Percentiles rank a stretch among this genome's conserved stretches.
These are phyloP conservation scores for Mormyrops boulengeri DNA, from an alignment of 2,797 vertebrate genomes.

Conservation along the genomic window DNA sequence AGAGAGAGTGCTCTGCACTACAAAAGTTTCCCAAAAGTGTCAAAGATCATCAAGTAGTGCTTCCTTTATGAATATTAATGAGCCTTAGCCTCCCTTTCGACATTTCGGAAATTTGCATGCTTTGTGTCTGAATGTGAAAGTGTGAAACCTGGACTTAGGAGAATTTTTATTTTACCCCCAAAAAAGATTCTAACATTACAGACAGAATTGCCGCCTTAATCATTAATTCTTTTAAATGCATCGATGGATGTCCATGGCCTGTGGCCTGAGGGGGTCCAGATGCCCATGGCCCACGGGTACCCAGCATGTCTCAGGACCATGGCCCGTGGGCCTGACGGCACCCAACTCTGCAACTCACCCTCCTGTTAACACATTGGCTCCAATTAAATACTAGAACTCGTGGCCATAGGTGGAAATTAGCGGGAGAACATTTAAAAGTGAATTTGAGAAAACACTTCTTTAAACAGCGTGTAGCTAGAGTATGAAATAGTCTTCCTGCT, in stretches of 20 bases:
- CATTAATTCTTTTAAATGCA: neutral
- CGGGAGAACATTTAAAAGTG: too few relatives aligned
- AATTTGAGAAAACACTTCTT: too few relatives aligned
- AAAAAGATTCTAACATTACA: neutral
- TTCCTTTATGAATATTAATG: neutral
- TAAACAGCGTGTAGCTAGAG: too few relatives aligned
- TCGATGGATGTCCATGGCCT: neutral
- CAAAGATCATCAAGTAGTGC: neutral
- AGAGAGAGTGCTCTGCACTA: neutral
- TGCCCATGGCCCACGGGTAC: too few relatives aligned
- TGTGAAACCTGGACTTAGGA: neutral
- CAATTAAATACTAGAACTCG: neutral
- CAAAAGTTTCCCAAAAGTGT: neutral
- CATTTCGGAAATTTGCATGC: neutral
- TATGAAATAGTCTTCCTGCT: too few relatives aligned
- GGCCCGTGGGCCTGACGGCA: neutral
- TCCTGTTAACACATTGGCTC: conserved; percentile 44
- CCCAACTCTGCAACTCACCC: neutral
- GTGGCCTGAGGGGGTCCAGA: neutral
- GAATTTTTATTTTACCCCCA: neutral
- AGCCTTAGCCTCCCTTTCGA: neutral
- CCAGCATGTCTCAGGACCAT: too few relatives aligned
- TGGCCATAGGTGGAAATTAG: too few relatives aligned
- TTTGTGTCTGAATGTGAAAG: neutral
- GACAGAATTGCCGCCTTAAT: neutral